Evolutionary conservation across 2,797 vertebrate species (phyloP).

Genomic region (Bovichtus diacanthus): DNA sequence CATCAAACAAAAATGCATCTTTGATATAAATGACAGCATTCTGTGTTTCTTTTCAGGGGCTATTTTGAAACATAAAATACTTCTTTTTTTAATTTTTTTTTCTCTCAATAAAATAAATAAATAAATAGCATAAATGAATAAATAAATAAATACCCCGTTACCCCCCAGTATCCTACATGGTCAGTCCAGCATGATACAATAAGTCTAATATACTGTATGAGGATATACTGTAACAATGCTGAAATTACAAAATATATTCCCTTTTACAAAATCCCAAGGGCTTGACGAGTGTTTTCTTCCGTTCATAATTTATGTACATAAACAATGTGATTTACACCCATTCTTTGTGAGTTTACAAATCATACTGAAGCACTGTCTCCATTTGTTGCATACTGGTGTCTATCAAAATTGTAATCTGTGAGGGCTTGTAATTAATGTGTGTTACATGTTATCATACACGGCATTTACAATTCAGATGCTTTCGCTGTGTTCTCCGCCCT

Average conservation of each 20-base stretch:
- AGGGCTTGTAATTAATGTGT: slow-evolving; percentile 19
- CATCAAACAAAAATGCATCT: slow-evolving; percentile 68
- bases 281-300: slow-evolving; percentile 61
- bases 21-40: slow-evolving; percentile 71
- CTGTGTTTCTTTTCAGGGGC: slow-evolving; percentile 66
- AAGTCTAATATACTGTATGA: slow-evolving; percentile 68
- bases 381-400: slow-evolving; percentile 54
- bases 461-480: slow-evolving; percentile 51
- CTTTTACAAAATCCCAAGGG: slow-evolving; percentile 73
- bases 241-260: slow-evolving; percentile 81
- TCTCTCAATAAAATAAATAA: slow-evolving; percentile 61
- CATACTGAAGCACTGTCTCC: slow-evolving; percentile 45
- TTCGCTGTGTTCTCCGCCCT: slow-evolving; percentile 6
- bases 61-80: slow-evolving; percentile 68
- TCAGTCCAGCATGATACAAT: slow-evolving; percentile 75
- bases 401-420: slow-evolving; percentile 40
- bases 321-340: slow-evolving; percentile 67
- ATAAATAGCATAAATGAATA: slow-evolving; percentile 72
- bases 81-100: too few species aligned
- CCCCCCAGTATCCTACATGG: slow-evolving; percentile 62
- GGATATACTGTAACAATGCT: slow-evolving; percentile 71
- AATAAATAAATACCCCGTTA: slow-evolving; percentile 72
- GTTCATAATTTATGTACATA: slow-evolving; percentile 73
- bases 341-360: slow-evolving; percentile 53
- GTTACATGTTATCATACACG: slow-evolving; percentile 32